phyloP scores from a whole-genome alignment of 1,140 invertebrate genomes.

The Heliconius eleuchia region DNA sequence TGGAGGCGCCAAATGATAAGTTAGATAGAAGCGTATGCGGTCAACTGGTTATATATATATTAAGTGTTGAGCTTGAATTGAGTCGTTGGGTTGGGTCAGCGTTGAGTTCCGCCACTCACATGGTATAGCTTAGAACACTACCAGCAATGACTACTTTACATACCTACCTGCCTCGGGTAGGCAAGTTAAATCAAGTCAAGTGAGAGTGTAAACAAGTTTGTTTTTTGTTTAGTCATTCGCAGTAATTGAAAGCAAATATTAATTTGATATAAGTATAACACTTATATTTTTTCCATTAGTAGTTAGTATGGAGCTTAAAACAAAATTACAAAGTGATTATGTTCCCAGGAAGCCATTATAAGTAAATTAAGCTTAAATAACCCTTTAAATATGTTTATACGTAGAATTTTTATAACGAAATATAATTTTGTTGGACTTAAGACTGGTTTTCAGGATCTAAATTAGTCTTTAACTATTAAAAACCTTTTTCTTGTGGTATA shows the following conservation, averaged over 20 bases:
- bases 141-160: too few species aligned
- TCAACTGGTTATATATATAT: neutral
- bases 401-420: neutral
- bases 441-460: neutral
- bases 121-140: too few species aligned
- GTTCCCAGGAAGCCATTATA: neutral
- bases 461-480: too few species aligned
- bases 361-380: constrained; percentile 5
- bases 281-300: constrained; percentile 1
- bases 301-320: neutral
- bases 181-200: too few species aligned
- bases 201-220: too few species aligned
- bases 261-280: neutral
- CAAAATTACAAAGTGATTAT: constrained; percentile 3
- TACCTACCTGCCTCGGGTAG: too few species aligned
- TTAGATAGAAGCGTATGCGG: neutral
- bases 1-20: neutral
- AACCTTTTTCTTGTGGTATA: too few species aligned
- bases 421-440: neutral
- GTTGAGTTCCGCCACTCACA: too few species aligned
- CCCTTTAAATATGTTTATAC: neutral
- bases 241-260: constrained; percentile 5
- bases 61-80: neutral
- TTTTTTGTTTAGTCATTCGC: neutral
- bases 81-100: neutral